A percentile compares a stretch with the other conserved stretches of the same genome.
These are phyloP conservation scores for Asobara japonica DNA, from an alignment of 1,140 invertebrate genomes.

Conservation along the genomic window DNA sequence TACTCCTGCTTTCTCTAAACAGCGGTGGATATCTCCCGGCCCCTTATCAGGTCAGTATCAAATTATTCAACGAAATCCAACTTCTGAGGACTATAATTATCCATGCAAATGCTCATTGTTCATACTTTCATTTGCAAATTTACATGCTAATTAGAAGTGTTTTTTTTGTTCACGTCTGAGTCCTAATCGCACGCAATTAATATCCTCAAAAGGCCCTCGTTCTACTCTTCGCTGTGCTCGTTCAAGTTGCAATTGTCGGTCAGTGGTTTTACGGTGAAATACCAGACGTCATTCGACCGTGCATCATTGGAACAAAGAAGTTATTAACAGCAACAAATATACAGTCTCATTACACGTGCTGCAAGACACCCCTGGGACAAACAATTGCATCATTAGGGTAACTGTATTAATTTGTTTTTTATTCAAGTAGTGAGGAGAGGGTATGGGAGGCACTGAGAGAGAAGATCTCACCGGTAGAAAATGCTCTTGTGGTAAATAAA, in stretches of 20 bases:
- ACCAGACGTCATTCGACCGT: slow-evolving; percentile 72
- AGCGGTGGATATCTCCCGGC: slow-evolving; percentile 93
- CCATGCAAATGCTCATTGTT: no score
- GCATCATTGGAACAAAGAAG: slow-evolving; percentile 50
- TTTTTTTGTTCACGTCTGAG: no score
- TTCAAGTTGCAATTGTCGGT: slow-evolving; percentile 87
- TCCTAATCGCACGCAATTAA: slow-evolving; percentile 20
- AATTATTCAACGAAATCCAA: background rate
- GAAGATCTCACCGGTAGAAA: no score
- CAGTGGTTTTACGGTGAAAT: slow-evolving; percentile 82
- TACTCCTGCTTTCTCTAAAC: slow-evolving; percentile 91
- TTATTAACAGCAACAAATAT: slow-evolving; percentile 20
- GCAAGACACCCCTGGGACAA: slow-evolving; percentile 61
- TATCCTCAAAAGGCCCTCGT: slow-evolving; percentile 74
- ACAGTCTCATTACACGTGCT: slow-evolving; percentile 39
- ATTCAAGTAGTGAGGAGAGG: background rate
- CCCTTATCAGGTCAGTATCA: slow-evolving; percentile 76
- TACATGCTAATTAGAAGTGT: no score
- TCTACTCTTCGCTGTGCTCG: slow-evolving; percentile 88
- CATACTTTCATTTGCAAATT: no score
- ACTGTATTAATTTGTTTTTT: slow-evolving; percentile 25
- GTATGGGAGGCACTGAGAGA: no score
- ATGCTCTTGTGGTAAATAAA: no score
- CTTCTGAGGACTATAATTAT: no score
- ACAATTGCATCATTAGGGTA: slow-evolving; percentile 62